Evolutionary conservation across 2,888 invertebrate genomes (phyloP), one percentile per base, ranked within the genome.

Genomic region (Melolontha melolontha): DNA sequence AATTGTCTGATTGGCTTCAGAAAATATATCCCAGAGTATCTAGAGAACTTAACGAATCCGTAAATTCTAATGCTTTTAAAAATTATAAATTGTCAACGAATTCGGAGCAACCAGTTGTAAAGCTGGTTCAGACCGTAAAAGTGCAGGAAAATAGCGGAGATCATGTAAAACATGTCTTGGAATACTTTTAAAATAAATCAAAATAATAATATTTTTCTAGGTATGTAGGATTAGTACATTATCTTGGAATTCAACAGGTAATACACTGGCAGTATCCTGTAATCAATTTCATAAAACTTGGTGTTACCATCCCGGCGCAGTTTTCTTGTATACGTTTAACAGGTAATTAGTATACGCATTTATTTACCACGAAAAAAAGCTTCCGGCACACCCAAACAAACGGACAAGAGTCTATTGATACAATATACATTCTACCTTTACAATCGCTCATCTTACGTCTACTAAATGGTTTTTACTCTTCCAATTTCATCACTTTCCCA

Each of bases 1-100:
- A 83, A 66, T 71, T 87, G 64, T 84, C 84, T 7, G 77, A 77
- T 22, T 87, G 85, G 83, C 70, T 87, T n/a, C 81, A 80, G 12
- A 80, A 80, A 70, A 83, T 87, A 22, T 86, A 80, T 71, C 86
- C 86, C 0, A 72, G 76, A 50, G 81, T 87, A 1, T 84, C 85
- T 67, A 78, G 77, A 44, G 85, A 86, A 75, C 74, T 87, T 4
- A 79, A 83, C 47, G 83, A 85, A 64, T 81, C 76, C 2, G 73
- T 73, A 34, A 77, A 77, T 67, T 79, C 80, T 0, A 78, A 75
- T 64, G 81, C 79, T 6, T 82, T 83, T 71, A 74, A 73, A 63
- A 78, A 79, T 22, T 80, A 80, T 64, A 74, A 73, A 57, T 57
- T 57, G 7, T 29, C 50, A 14, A 22, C 39, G 1, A 42, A 29